Conservation (phyloP, 2,113 vertebrate genomes). For the Oncorhynchus kisutch region DNA sequence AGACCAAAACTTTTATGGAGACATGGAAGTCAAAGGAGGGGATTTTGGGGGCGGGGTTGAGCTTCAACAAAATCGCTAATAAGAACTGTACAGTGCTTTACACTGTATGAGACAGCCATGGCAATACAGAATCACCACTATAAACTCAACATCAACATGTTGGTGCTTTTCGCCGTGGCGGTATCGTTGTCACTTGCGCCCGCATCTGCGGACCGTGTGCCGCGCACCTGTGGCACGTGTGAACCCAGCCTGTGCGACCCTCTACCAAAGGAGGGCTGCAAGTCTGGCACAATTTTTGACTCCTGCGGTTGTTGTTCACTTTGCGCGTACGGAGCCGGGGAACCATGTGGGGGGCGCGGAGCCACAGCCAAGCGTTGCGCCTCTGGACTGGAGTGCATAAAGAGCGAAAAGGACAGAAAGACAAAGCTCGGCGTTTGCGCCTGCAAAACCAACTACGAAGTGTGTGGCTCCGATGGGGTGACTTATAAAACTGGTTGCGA, state of each 20-base stretch:
- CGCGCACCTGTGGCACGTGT: constrained; percentile 72
- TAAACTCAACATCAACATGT: constrained; percentile 42
- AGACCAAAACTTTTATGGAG: too few species aligned
- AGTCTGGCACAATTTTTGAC: constrained; percentile 69
- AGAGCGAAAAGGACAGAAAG: constrained; percentile 62
- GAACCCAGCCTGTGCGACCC: constrained; percentile 68
- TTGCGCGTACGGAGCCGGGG: constrained; percentile 77
- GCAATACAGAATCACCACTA: not conserved
- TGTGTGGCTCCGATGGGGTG: constrained; percentile 83
- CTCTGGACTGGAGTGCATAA: constrained; percentile 78
- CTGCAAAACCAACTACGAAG: constrained; percentile 83
- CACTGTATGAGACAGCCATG: not conserved
- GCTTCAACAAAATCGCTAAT: not conserved
- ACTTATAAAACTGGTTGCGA: constrained; percentile 82
- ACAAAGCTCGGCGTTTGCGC: constrained; percentile 73
- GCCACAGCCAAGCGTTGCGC: constrained; percentile 70
- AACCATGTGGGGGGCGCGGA: constrained; percentile 73
- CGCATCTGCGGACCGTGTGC: constrained; percentile 7
- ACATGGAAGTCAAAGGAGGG: too few species aligned
- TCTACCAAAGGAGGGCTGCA: constrained; percentile 72
- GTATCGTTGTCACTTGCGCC: constrained; percentile 11
- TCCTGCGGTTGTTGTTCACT: constrained; percentile 79
- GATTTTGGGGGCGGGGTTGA: constrained; percentile 11
- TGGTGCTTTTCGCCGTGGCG: constrained; percentile 10
- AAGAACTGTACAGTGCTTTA: not conserved